A percentile compares a stretch with the other conserved stretches of the same genome.
phyloP scores from a whole-genome alignment of 2,797 vertebrate genomes.

The Tenualosa thibaudeaui region DNA sequence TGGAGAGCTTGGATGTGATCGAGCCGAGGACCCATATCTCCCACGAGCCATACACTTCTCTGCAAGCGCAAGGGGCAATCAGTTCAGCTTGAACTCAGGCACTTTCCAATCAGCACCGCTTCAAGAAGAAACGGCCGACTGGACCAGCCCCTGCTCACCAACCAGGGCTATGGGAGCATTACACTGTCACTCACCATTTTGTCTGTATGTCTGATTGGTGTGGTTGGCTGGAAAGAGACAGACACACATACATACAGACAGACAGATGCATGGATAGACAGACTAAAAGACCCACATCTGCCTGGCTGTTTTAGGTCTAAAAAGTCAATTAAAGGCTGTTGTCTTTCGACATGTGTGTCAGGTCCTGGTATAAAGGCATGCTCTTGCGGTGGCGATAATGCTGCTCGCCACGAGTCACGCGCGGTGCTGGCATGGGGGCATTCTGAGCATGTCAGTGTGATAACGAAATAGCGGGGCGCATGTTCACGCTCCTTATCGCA shows the following conservation, averaged over 20 bases:
- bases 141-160: slow-evolving; percentile 64
- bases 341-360: slow-evolving; percentile 60
- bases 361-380: slow-evolving; percentile 61
- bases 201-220: not conserved
- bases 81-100: slow-evolving; percentile 54
- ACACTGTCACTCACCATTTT: slow-evolving; percentile 21
- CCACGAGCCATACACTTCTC: not conserved
- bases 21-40: not conserved
- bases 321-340: slow-evolving; percentile 54
- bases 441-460: slow-evolving; percentile 71
- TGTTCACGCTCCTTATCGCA: slow-evolving; percentile 72
- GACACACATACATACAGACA: not conserved
- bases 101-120: slow-evolving; percentile 53
- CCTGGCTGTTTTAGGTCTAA: not conserved
- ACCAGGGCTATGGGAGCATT: slow-evolving; percentile 50
- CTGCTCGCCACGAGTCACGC: slow-evolving; percentile 60
- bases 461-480: slow-evolving; percentile 71
- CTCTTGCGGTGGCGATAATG: slow-evolving; percentile 68
- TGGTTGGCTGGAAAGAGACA: not conserved
- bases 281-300: not conserved
- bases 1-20: not conserved
- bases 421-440: slow-evolving; percentile 62
- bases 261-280: not conserved
- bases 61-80: slow-evolving; percentile 51
- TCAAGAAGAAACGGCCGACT: slow-evolving; percentile 53